Conservation (phyloP, 2,113 vertebrate genomes). For the Crypturellus undulatus region DNA sequence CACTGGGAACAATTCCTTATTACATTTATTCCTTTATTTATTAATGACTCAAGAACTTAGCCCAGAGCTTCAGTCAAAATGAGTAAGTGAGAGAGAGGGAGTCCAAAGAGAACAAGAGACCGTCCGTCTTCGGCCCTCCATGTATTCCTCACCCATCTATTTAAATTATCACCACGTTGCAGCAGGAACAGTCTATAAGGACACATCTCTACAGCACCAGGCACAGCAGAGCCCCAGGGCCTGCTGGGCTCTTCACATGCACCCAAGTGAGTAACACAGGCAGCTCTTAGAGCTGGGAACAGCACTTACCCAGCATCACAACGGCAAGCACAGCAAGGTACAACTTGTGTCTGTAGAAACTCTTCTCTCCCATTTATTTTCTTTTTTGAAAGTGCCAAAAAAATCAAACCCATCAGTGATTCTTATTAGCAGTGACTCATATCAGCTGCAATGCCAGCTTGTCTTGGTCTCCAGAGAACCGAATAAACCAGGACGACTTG, state of each 20-base stretch:
- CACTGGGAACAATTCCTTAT: background rate
- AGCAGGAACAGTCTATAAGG: background rate
- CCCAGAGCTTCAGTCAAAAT: background rate
- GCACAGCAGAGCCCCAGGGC: accelerated
- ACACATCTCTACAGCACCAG: background rate
- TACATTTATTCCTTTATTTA: background rate
- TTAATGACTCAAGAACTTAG: background rate
- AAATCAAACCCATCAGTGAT: background rate
- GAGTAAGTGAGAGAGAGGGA: background rate
- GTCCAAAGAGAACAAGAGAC: background rate
- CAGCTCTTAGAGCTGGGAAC: background rate
- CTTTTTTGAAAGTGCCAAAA: background rate
- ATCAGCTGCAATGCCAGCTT: background rate
- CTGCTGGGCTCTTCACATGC: too few species aligned
- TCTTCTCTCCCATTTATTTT: background rate
- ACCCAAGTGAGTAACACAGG: too few species aligned
- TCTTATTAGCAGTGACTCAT: background rate
- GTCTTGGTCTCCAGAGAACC: background rate
- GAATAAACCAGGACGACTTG: background rate
- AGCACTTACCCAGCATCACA: background rate
- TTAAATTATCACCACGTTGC: background rate
- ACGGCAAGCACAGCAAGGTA: background rate
- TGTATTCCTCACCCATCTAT: background rate
- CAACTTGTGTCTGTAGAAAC: background rate
- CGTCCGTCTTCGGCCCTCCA: background rate